Base-by-base conservation (phyloP, 2,888 invertebrate genomes). In the Podotricha telesiphe region DNA sequence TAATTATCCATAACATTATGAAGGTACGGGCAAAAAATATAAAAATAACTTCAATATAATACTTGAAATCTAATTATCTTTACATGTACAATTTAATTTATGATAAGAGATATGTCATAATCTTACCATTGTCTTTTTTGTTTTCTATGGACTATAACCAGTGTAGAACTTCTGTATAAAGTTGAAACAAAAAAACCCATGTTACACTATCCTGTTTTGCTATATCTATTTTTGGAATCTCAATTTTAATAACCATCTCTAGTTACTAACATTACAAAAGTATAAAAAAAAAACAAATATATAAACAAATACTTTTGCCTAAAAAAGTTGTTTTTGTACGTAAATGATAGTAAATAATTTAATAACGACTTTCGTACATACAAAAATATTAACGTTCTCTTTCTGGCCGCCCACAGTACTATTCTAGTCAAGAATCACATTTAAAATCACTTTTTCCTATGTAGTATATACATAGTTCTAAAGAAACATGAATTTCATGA, bases 71-170 rank as follows among this genome's bases (percentile, higher is more conserved):
- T 69, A 53, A 48, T 62, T 69, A 40, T 59, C 17, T 53, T 64
- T 68, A 20, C 58, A 47, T 53, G 53, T 59, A 61, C 34, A 68
- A 55, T 70, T 68, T 68, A 68, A 65, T 65, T 61, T 55, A 42
- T 42, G 45, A 68, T 61, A 28, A 61, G 20, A 48, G 70, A 34
- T 64, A 55, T 55, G 61, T 37, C 15, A 63, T 65, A 68, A 62
- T 68, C 68, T 42, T 59, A 53, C 51, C 53, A 58, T 71, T 68
- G 63, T 66, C 19, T 71, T 58, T 68, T 62, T 65, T 62, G 45
- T 63, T 68, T 71, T 58, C 37, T 66, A 71, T 66, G 51, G 51
- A 40, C 65, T 56, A 63, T 68, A 68, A 65, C 65, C 65, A 62
- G 65, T 42, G 61, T 47, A 48, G 15, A 42, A 42, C 50, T 34